Evolutionary conservation across 2,888 invertebrate species (phyloP), one percentile per base, ranked within the genome.

Genomic region (Chaitophorus viminalis): DNA sequence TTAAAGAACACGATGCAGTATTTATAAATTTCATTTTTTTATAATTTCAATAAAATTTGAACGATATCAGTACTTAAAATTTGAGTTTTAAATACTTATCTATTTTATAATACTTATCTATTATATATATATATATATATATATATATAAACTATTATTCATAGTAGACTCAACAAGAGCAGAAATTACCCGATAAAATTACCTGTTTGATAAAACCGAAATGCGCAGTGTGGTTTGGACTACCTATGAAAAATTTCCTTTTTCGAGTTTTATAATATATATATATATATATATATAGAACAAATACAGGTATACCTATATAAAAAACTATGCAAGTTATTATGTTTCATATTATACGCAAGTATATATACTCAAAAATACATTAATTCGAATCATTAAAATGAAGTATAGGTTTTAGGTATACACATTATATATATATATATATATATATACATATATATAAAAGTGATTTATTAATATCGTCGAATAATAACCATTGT

Each of bases 301-400:
- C 11, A 54, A 11, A 54, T 3, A 54, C 21, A 21, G n/a, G n/a
- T 21, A 54, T 21, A 60, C 3, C 21, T 3, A 25, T 21, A 60
- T 17, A 31, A 31, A 60, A 60, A 21, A 36, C 36, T 33, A n/a
- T n/a, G n/a, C 77, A 21, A 8, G 18, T 78, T 78, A 60, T 79
- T 79, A 79, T 79, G 31, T n/a, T 79, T 60, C 46, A 14, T 46
- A 46, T 46, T n/a, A n/a, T n/a, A n/a, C n/a, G 14, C 46, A 14
- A 46, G 46, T 46, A 46, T 36, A 79, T 65, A 65, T 25, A 79
- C 79, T 79, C 79, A 36, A 79, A 79, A 79, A 79, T 29, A 60
- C 79, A 79, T 79, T 79, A 65, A 79, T 79, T 79, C 79, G 79
- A 79, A 79, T 65, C 79, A 79, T 60, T 79, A 79, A 60, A 79